Evolutionary conservation across 2,797 vertebrate species (phyloP).

Genomic region (Poeciliopsis presidionis): DNA sequence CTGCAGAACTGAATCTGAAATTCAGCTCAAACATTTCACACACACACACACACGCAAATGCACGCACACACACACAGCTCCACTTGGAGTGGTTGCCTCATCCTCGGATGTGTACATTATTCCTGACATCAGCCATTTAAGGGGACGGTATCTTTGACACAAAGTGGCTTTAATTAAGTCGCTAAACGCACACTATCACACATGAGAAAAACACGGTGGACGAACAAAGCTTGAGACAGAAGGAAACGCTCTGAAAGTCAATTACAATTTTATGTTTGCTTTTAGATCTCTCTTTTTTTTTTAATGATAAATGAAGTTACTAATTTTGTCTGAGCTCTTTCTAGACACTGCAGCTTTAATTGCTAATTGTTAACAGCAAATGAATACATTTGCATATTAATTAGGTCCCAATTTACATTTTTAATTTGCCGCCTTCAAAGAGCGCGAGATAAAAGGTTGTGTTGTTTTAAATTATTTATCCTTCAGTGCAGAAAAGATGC

Average conservation of each 20-base stretch:
- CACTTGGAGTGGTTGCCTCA: slow-evolving; percentile 15
- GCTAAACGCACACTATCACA: slow-evolving; percentile 42
- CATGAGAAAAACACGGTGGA: slow-evolving; percentile 19
- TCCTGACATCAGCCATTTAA: slow-evolving; percentile 60
- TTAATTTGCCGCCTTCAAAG: slow-evolving; percentile 99
- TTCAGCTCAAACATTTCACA: slow-evolving; percentile 20
- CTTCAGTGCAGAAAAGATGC: slow-evolving; percentile 98
- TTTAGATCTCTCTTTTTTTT: slow-evolving; percentile 81
- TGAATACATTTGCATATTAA: slow-evolving; percentile 99
- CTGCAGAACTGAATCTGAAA: slow-evolving; percentile 25
- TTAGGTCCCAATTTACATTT: slow-evolving; percentile 99
- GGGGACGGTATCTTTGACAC: slow-evolving; percentile 61
- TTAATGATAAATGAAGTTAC: slow-evolving; percentile 99
- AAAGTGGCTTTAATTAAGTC: slow-evolving; percentile 65
- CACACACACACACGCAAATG: slow-evolving; percentile 7
- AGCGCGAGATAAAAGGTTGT: slow-evolving; percentile 99
- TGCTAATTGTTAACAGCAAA: slow-evolving; percentile 99
- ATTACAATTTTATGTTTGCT: slow-evolving; percentile 97
- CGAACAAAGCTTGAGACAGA: slow-evolving; percentile 77
- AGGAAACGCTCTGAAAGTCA: slow-evolving; percentile 91
- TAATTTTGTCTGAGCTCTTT: slow-evolving; percentile 99
- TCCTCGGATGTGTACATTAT: slow-evolving; percentile 46
- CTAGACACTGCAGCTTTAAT: slow-evolving; percentile 99
- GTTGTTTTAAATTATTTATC: slow-evolving; percentile 99
- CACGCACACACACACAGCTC: slow-evolving; percentile 14